These are phyloP conservation scores for Oriolus oriolus DNA, from an alignment of 2,113 vertebrate genomes.

Conservation along the genomic window DNA sequence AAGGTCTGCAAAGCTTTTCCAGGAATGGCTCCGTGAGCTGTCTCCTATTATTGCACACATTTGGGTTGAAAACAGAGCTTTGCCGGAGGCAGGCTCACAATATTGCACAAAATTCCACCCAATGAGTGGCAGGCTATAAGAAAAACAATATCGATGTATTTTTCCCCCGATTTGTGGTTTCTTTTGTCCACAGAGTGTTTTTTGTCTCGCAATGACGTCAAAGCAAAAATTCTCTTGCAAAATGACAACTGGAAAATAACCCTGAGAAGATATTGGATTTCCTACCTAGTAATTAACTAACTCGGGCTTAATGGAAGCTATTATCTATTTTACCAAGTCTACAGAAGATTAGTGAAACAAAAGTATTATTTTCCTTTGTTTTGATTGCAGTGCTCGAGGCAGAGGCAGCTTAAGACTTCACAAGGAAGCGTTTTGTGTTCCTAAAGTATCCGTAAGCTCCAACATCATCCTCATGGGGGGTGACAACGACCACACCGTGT, in stretches of 20 bases:
- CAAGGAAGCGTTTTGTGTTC: background rate
- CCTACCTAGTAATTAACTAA: constrained; percentile 56
- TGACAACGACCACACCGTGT: background rate
- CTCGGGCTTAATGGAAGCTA: constrained; percentile 42
- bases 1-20: background rate
- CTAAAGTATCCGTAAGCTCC: background rate
- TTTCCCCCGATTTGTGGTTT: constrained; percentile 22
- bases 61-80: background rate
- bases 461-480: background rate
- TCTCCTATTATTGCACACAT: background rate
- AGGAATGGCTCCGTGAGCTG: background rate
- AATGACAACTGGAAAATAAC: constrained; percentile 64
- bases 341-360: constrained; percentile 24
- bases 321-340: constrained; percentile 11
- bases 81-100: constrained; percentile 5
- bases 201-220: constrained; percentile 54
- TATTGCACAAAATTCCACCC: background rate
- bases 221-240: constrained; percentile 49
- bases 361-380: constrained; percentile 33
- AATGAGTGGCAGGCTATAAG: background rate
- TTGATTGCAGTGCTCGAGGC: background rate
- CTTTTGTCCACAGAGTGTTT: constrained; percentile 39
- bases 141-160: constrained; percentile 27
- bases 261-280: constrained; percentile 56
- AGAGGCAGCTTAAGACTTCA: background rate